Evolutionary conservation across 2,113 vertebrate genomes (phyloP).

Genomic region (Cephalopholis sonnerati): DNA sequence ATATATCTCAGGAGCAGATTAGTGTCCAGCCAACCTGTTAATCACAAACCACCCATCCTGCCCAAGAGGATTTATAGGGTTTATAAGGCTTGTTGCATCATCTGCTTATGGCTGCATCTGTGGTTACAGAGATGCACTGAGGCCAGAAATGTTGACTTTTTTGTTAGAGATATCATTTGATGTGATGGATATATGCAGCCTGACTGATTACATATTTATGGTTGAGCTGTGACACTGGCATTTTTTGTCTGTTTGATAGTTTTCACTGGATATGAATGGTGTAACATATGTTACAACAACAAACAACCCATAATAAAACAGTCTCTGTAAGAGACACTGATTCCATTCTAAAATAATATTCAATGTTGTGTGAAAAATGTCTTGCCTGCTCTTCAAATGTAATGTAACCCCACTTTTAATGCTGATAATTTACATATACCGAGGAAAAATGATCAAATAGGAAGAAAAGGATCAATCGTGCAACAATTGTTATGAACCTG

Average conservation of each 20-base stretch:
- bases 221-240: neutral
- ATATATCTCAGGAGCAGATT: constrained; percentile 57
- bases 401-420: neutral
- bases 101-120: constrained; percentile 13
- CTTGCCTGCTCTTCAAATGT: neutral
- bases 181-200: rapidly evolving
- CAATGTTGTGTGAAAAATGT: too few relatives aligned
- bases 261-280: neutral
- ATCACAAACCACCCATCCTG: constrained; percentile 57
- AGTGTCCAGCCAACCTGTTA: constrained; percentile 53
- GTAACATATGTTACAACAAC: neutral
- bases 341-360: neutral
- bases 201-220: neutral
- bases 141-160: neutral
- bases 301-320: neutral
- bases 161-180: rapidly evolving
- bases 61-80: constrained; percentile 48
- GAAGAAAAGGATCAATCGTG: neutral
- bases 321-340: neutral
- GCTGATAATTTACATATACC: neutral
- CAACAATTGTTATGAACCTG: too few relatives aligned
- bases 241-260: neutral
- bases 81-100: constrained; percentile 50
- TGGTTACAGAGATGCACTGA: neutral
- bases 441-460: neutral